phyloP scores from a whole-genome alignment of 2,888 invertebrate species.

The Pimpla rufipes region DNA sequence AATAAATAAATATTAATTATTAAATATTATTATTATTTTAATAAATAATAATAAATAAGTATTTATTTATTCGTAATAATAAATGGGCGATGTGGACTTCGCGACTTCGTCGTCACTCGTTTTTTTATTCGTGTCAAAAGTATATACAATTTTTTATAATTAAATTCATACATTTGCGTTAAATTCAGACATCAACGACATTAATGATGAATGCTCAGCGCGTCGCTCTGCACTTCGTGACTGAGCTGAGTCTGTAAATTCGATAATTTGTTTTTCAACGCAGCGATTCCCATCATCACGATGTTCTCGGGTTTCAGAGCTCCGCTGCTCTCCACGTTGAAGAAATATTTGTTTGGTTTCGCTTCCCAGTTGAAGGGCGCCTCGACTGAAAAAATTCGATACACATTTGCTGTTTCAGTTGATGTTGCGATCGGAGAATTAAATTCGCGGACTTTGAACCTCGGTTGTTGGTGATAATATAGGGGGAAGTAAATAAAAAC shows the following conservation, averaged over 20 bases:
- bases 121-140: too few relatives aligned
- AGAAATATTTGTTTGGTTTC: conserved; percentile 98
- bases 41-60: too few relatives aligned
- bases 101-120: too few relatives aligned
- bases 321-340: conserved; percentile 98
- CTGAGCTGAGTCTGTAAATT: conserved; percentile 97
- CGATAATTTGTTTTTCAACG: conserved; percentile 97
- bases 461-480: not conserved
- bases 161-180: conserved; percentile 49
- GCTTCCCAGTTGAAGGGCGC: conserved; percentile 97
- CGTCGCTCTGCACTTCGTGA: conserved; percentile 95
- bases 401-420: conserved; percentile 35
- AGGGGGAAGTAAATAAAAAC: not conserved
- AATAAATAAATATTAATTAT: too few relatives aligned
- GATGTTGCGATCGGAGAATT: conserved; percentile 24
- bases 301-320: conserved; percentile 98
- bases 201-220: conserved; percentile 89
- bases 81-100: too few relatives aligned
- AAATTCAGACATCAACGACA: conserved; percentile 78
- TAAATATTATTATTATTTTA: too few relatives aligned
- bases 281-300: conserved; percentile 96
- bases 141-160: not conserved
- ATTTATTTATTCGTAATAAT: too few relatives aligned
- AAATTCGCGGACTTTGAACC: not conserved
- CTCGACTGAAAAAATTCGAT: conserved; percentile 88